These are phyloP conservation scores for Acanthis flammea DNA, from an alignment of 2,797 vertebrate genomes.

Conservation along the genomic window DNA sequence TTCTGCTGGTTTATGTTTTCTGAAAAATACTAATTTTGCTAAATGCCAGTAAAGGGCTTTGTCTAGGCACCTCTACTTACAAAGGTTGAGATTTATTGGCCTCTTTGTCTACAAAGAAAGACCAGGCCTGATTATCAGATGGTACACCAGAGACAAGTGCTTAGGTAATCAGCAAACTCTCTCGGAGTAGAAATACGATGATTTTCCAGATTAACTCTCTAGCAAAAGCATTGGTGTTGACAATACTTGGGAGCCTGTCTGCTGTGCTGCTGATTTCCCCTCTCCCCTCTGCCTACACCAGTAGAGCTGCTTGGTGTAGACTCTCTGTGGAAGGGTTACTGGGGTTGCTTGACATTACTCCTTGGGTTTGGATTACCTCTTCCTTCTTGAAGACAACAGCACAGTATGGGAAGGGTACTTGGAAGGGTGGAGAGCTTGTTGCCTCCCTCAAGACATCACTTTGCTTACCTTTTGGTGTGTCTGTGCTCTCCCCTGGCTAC, in stretches of 20 bases:
- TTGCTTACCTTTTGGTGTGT: background rate
- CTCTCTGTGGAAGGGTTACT: background rate
- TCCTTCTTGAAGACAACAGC: background rate
- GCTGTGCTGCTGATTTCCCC: background rate
- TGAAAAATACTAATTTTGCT: conserved; percentile 68
- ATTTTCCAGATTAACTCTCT: conserved; percentile 78
- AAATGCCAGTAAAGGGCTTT: conserved; percentile 77
- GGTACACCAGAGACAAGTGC: conserved; percentile 74
- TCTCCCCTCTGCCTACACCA: background rate
- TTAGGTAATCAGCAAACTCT: conserved; percentile 80
- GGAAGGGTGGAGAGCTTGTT: background rate
- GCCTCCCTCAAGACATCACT: background rate
- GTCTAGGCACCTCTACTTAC: conserved; percentile 72
- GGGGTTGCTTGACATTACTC: background rate
- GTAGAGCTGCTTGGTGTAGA: background rate
- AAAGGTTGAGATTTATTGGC: conserved; percentile 80
- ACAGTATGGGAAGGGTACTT: background rate
- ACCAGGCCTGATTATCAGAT: conserved; percentile 78
- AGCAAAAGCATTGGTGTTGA: conserved; percentile 54
- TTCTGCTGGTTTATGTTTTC: conserved; percentile 22
- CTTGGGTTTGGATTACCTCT: background rate
- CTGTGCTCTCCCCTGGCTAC: background rate
- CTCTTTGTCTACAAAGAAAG: conserved; percentile 79
- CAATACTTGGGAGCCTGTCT: conserved; percentile 14
- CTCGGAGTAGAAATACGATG: conserved; percentile 78